Evolutionary conservation across 2,113 vertebrate genomes (phyloP), one percentile per base, ranked within the genome.

Genomic region (Seriola dumerili): DNA sequence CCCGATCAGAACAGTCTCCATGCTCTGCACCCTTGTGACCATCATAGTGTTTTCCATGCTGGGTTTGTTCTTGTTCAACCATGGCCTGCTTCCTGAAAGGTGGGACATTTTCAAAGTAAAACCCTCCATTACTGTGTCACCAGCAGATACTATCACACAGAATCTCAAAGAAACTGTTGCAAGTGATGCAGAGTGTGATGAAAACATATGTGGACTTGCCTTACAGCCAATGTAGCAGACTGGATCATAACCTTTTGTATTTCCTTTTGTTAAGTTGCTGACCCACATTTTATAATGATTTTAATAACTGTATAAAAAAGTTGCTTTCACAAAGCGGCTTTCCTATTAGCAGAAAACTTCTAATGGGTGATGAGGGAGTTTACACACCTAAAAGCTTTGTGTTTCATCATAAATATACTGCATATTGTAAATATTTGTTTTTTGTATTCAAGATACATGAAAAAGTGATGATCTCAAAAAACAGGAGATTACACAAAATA

Each of bases 101-200:
- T 96, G 95, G 92, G 95, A 96, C 23, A n/a, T 94, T 61, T 96
- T 92, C 29, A 88, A 89, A 23, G 72, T 93, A 19, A 83, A 90
- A 58, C 3, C 0, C 11, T 13, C 25, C 5, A 40, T 46, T 13
- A 10, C 62, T 42, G 38, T 9, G 8, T 13, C 69, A 25, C 23
- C 65, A 9, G 76, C 0, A 4, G 48, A 78, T 17, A 36, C 62
- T 6, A 21, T 74, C 40, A 23, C 58, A 3, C 71, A 68, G 55
- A 25, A 58, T 23, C 48, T 57, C 14, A 55, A 59, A 74, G 50
- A 72, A 2, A 78, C 79, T 55, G 38, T 25, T 19, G 63, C 8
- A 57, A 21, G 42, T 65, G 44, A 78, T 5, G 29, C n/a, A 6
- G 81, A 78, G 14, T 50, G 29, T 85, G 79, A 84, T 6, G 50